Conservation (phyloP, 2,888 invertebrate species). For the Napeogenes sylphis region DNA sequence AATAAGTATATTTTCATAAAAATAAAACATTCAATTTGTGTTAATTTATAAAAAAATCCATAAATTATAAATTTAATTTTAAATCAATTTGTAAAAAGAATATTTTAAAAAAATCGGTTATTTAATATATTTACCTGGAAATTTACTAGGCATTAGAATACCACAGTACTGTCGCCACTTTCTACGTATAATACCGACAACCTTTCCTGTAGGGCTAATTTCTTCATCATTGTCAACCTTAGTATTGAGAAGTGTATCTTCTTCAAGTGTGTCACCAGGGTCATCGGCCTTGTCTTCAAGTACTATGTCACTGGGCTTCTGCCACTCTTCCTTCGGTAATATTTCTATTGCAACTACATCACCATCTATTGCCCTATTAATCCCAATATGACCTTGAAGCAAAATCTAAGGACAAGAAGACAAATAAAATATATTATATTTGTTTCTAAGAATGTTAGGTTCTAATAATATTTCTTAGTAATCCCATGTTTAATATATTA, state of each 20-base stretch:
- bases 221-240: slow-evolving; percentile 55
- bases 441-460: too few species aligned
- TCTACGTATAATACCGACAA: slow-evolving; percentile 95
- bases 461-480: too few species aligned
- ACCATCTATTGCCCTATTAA: slow-evolving; percentile 96
- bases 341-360: slow-evolving; percentile 95
- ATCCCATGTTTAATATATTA: too few species aligned
- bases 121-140: slow-evolving; percentile 70
- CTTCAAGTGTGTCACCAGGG: slow-evolving; percentile 82
- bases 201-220: slow-evolving; percentile 67
- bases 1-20: neutral
- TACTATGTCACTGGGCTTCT: slow-evolving; percentile 90
- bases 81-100: too few species aligned
- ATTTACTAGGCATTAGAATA: slow-evolving; percentile 87
- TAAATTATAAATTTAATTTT: too few species aligned
- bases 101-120: neutral
- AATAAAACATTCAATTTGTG: slow-evolving; percentile 1
- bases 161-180: slow-evolving; percentile 99
- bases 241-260: slow-evolving; percentile 70
- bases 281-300: slow-evolving; percentile 86
- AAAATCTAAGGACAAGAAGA: slow-evolving; percentile 78
- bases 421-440: neutral
- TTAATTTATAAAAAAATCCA: neutral
- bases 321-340: slow-evolving; percentile 93
- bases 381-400: slow-evolving; percentile 88